phyloP scores from a whole-genome alignment of 2,113 vertebrate genomes.

The Muscicapa adusta region DNA sequence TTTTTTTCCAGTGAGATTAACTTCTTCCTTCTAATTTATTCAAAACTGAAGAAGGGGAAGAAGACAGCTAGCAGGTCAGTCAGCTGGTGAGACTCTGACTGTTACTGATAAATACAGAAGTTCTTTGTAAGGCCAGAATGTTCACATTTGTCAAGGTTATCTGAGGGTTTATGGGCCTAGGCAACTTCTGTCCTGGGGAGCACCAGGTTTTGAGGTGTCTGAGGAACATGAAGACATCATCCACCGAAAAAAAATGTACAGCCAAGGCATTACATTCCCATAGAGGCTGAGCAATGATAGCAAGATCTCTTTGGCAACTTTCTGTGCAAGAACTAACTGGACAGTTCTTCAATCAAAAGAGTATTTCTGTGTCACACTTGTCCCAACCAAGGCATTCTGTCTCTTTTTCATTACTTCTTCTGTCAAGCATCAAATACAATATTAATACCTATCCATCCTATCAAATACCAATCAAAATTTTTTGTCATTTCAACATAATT shows the following conservation, averaged over 20 bases:
- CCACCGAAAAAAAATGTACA: background rate
- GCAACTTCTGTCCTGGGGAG: background rate
- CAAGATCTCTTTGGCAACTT: background rate
- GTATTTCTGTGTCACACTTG: background rate
- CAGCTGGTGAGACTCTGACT: background rate
- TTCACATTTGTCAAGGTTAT: background rate
- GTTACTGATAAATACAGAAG: background rate
- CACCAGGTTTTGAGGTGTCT: background rate
- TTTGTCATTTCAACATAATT: background rate
- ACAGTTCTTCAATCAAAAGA: background rate
- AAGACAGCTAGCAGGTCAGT: background rate
- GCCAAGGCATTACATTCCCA: background rate
- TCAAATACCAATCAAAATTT: background rate
- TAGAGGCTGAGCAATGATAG: background rate
- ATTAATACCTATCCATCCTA: background rate
- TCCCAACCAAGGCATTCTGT: background rate
- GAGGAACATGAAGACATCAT: background rate
- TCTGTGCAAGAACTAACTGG: background rate
- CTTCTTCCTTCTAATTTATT: background rate
- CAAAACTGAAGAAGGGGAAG: background rate
- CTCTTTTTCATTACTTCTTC: background rate
- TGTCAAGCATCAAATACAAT: background rate
- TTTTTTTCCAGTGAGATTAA: background rate
- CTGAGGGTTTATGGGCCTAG: background rate
- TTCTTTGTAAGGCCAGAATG: background rate